Evolutionary conservation across 2,888 invertebrate species (phyloP), one percentile per base, ranked within the genome.

Genomic region (Agrochola lychnidis): DNA sequence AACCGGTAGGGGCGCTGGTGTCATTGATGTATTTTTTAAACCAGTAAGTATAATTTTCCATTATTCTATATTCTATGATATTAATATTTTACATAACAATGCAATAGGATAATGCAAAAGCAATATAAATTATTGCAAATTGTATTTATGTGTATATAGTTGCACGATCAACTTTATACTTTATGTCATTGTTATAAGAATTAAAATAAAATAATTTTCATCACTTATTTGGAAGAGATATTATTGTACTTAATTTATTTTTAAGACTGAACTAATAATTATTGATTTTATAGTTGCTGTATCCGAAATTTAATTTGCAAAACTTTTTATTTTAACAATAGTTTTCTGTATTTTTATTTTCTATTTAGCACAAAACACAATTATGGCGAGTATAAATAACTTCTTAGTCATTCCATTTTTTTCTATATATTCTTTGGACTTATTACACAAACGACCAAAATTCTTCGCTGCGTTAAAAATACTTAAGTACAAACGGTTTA

Each of bases 191-290:
- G 36, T 48, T 45, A 72, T 74, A 82, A 72, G 48, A 74, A 72
- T 72, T 61, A 53, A 85, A 85, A 56, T 85, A 14, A 57, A 82
- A 82, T 74, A 53, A 70, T 59, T 73, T 57, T 63, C 74, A 59
- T 40, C 69, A 86, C 71, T 67, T 67, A 80, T 78, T 85, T 76
- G 74, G 75, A 84, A 88, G 86, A 87, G 80, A 89, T 85, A 89
- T 87, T 86, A 89, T 87, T 87, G 88, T 85, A 88, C 89, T 89
- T 92, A 91, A 93, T 92, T 92, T 92, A 92, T 93, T 91, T 86
- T 94, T 95, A 95, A 95, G 95, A 95, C 95, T 95, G 95, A 95
- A 92, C 90, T 92, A 91, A 91, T 91, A 91, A 91, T 91, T 91
- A 84, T 88, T 83, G 87, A 84, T 87, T 78, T 80, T 78, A 86